A percentile compares a stretch with the other conserved stretches of the same genome.
Conservation (phyloP, 2,113 vertebrate species). For the Forbesichthys papilliferus region DNA sequence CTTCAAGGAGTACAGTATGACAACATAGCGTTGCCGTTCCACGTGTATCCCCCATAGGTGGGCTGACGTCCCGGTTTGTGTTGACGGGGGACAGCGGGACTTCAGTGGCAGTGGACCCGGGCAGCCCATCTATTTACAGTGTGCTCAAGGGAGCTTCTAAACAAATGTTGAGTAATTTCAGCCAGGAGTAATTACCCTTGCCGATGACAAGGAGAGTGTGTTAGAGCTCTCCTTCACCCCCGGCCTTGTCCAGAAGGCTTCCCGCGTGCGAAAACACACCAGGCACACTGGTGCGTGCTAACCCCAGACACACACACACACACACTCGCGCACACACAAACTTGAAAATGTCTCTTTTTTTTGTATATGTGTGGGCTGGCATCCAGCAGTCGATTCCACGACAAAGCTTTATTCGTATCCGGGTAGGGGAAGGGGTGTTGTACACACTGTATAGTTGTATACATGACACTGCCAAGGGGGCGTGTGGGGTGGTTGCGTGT, state of each 20-base stretch:
- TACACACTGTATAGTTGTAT: constrained; percentile 7
- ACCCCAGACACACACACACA: constrained; percentile 19
- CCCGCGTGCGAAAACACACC: constrained; percentile 33
- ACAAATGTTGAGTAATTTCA: constrained; percentile 99
- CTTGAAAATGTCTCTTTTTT: constrained; percentile 76
- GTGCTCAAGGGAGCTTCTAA: constrained; percentile 99
- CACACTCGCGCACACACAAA: constrained; percentile 19
- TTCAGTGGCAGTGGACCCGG: constrained; percentile 97
- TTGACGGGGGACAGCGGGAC: constrained; percentile 85
- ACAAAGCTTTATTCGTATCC: constrained; percentile 1
- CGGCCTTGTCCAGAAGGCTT: constrained; percentile 95
- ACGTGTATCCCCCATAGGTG: constrained; percentile 45
- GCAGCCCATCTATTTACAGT: constrained; percentile 99
- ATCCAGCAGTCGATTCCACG: constrained; percentile 83
- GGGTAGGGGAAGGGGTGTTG: not conserved
- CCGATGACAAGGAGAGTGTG: constrained; percentile 98
- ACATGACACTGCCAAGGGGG: not conserved
- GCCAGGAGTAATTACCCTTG: constrained; percentile 99
- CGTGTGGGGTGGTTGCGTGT: too few species aligned
- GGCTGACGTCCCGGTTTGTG: constrained; percentile 77
- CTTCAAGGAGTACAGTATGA: constrained; percentile 48
- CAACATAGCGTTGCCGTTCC: constrained; percentile 73
- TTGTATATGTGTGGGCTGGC: constrained; percentile 82
- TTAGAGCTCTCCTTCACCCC: constrained; percentile 98
- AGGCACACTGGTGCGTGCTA: constrained; percentile 16